Percentiles rank a stretch among this genome's conserved stretches.
Evolutionary conservation across 2,888 invertebrate genomes (phyloP).

Genomic region (Ormyrus nitidulus): DNA sequence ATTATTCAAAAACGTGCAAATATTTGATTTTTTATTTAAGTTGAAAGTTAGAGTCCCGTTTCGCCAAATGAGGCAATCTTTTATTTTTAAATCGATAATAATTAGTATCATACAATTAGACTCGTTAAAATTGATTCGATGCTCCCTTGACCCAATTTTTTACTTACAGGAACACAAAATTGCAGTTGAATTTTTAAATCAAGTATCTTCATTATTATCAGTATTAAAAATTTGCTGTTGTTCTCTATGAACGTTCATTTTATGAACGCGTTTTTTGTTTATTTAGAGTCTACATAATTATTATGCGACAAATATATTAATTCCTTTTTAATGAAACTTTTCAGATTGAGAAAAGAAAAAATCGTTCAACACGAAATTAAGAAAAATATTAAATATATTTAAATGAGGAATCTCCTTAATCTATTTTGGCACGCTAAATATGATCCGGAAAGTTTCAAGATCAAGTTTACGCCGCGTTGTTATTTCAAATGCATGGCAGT

Average conservation of each 20-base stretch:
- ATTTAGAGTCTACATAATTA: background rate
- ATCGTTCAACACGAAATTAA: background rate
- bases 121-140: too few species aligned
- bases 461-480: constrained; percentile 41
- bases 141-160: background rate
- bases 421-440: constrained; percentile 41
- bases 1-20: too few species aligned
- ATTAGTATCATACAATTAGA: too few species aligned
- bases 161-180: background rate
- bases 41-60: too few species aligned
- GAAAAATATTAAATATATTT: constrained; percentile 10
- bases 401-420: background rate
- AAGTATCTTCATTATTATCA: too few species aligned
- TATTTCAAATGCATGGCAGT: constrained; percentile 41
- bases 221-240: too few species aligned
- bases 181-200: too few species aligned
- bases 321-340: background rate
- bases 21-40: too few species aligned
- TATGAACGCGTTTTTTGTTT: background rate
- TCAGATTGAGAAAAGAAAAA: too few species aligned
- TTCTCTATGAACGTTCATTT: too few species aligned
- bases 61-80: background rate
- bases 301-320: background rate
- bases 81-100: background rate
- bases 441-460: constrained; percentile 41